Evolutionary conservation across 2,888 invertebrate species (phyloP), one percentile per base, ranked within the genome.

Genomic region (Aspidapion aeneum): DNA sequence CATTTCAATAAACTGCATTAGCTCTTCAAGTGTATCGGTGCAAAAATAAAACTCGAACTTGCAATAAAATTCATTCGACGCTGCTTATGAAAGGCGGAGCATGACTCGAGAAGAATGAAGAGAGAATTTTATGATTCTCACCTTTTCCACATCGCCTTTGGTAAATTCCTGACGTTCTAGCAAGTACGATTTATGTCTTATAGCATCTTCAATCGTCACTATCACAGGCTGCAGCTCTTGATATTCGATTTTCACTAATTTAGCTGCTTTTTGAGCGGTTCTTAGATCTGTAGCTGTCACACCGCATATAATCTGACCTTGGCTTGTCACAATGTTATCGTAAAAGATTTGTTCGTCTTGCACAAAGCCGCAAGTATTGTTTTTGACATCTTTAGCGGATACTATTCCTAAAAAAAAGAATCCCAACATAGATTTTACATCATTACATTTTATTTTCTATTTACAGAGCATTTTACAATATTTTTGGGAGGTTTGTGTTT

Each of bases 131-230:
- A 16, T 48, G 18, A 7, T 18, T 52, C 57, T 52, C 51, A 66
- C 63, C n/a, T 60, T 49, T 51, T 64, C 63, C 17, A 66, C n/a
- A 16, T 64, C 57, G 12, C 18, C 55, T 18, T 62, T 62, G 18
- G 50, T 49, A 1, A 48, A 18, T 18, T n/a, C n/a, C n/a, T n/a
- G n/a, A n/a, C n/a, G n/a, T n/a, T n/a, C n/a, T n/a, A n/a, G n/a
- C n/a, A 66, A 88, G 74, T 86, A 94, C 0, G 94, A 93, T 35
- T 89, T 83, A 7, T 87, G 82, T 73, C 85, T 83, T 61, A 96
- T 93, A 0, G 95, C 94, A 75, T 95, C 92, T 83, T 96, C 93
- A 64, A 97, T 95, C 0, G 94, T 91, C 2, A 94, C 79, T 61
- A 97, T 90, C 19, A 93, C 82, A 0, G 95, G 93, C 22, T 85